A percentile compares a stretch with the other conserved stretches of the same genome.
Conservation (phyloP, 2,888 invertebrate genomes). For the Vandiemenella viatica region DNA sequence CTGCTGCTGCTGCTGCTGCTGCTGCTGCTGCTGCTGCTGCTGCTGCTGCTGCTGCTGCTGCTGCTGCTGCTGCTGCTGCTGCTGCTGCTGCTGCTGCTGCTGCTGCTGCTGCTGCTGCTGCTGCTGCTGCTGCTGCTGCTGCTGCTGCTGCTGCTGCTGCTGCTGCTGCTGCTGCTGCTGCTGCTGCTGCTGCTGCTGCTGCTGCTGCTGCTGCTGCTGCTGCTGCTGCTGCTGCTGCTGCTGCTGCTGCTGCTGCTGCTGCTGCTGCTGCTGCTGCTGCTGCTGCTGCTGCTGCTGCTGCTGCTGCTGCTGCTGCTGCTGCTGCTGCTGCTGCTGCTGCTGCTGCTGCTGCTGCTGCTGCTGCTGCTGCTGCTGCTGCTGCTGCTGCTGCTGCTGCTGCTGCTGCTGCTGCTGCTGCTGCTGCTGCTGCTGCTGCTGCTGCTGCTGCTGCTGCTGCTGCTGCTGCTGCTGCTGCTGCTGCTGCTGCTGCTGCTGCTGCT, state of each 20-base stretch:
- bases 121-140: too few relatives aligned
- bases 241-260: background rate
- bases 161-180: constrained; percentile 2
- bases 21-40: constrained; percentile 16
- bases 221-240: constrained; percentile 1
- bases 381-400: background rate
- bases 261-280: background rate
- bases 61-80: constrained; percentile 17
- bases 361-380: too few relatives aligned
- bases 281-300: background rate
- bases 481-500: constrained; percentile 10
- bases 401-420: background rate
- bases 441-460: too few relatives aligned
- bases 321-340: background rate
- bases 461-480: background rate
- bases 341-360: background rate
- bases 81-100: constrained; percentile 5
- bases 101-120: constrained; percentile 3
- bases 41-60: constrained; percentile 16
- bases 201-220: constrained; percentile 15
- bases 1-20: constrained; percentile 14
- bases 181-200: constrained; percentile 24
- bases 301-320: background rate
- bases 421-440: background rate
- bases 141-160: too few relatives aligned